Evolutionary conservation across 2,888 invertebrate species (phyloP).

Genomic region (Ormyrus thymus): DNA sequence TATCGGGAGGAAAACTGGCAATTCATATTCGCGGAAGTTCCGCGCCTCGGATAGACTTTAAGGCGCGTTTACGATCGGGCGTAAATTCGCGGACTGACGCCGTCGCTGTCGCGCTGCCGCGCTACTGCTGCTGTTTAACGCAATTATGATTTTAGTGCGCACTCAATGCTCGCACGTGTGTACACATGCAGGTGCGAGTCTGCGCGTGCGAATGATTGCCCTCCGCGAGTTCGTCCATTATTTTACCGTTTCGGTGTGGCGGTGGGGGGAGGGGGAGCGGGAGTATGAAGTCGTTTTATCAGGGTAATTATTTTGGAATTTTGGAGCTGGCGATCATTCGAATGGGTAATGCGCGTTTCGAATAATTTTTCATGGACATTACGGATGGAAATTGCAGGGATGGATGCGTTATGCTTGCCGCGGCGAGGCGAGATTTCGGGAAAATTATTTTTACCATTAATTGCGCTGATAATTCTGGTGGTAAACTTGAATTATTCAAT

Average conservation of each 20-base stretch:
- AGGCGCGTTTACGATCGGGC: constrained; percentile 48
- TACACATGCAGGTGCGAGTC: neutral
- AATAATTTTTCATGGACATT: no score
- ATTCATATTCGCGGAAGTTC: constrained; percentile 10
- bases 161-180: neutral
- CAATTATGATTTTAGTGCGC: constrained; percentile 48
- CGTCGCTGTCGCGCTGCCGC: neutral
- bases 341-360: no score
- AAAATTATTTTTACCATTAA: no score
- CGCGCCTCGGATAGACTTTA: constrained; percentile 8
- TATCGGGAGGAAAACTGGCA: constrained; percentile 2
- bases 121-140: constrained; percentile 41
- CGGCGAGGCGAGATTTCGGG: no score
- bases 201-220: constrained; percentile 44
- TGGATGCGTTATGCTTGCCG: no score
- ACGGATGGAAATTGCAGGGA: no score
- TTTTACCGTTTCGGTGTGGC: constrained; percentile 3
- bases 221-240: constrained; percentile 40
- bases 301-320: constrained; percentile 31
- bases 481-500: no score
- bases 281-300: constrained; percentile 23
- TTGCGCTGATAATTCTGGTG: no score
- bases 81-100: constrained; percentile 45
- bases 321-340: neutral
- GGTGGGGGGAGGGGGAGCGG: neutral